phyloP scores from a whole-genome alignment of 2,113 vertebrate species.

The Pelvicachromis taeniatus region DNA sequence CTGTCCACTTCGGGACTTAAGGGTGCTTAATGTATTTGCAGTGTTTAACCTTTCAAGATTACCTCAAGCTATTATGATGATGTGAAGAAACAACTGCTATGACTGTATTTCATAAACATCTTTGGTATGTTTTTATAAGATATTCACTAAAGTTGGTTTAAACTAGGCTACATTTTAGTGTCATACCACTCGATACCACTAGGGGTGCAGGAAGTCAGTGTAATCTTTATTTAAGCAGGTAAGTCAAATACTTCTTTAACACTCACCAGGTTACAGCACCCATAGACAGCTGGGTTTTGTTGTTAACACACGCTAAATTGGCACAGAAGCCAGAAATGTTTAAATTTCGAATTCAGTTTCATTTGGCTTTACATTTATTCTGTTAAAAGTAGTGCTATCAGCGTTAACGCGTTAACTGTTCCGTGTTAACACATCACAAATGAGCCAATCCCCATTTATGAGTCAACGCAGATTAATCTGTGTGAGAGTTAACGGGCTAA shows the following conservation, averaged over 20 bases:
- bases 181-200: background rate
- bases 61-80: background rate
- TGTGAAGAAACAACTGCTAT: background rate
- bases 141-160: background rate
- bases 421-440: too few relatives aligned
- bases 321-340: background rate
- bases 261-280: background rate
- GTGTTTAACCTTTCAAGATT: background rate
- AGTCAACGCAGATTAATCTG: too few relatives aligned
- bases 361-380: rapidly evolving
- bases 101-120: background rate
- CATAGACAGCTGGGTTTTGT: background rate
- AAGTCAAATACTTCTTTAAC: background rate
- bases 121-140: background rate
- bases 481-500: too few relatives aligned
- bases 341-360: background rate
- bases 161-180: background rate
- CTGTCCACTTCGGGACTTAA: background rate
- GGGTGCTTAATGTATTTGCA: background rate
- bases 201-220: background rate
- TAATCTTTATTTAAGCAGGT: background rate
- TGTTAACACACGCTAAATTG: background rate
- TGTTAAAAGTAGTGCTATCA: background rate
- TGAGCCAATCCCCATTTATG: too few relatives aligned
- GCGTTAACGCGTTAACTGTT: too few relatives aligned